A percentile compares a stretch with the other conserved stretches of the same genome.
Conservation (phyloP, 2,113 vertebrate genomes). For the Pseudopipra pipra region DNA sequence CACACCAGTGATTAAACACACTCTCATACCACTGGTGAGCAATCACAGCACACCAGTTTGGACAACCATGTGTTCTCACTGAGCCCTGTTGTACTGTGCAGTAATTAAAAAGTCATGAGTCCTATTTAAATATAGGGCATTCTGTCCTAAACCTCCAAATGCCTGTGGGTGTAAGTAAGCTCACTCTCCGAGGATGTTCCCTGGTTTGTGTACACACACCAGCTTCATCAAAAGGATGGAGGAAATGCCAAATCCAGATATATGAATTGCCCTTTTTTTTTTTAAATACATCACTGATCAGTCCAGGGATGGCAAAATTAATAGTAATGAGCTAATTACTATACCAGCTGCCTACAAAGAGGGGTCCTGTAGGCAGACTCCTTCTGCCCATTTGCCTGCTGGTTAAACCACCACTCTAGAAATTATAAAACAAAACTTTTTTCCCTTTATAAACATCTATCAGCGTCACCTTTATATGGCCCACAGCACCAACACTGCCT, state of each 20-base stretch:
- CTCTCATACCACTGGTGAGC: not conserved
- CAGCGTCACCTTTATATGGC: constrained; percentile 48
- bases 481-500: constrained; percentile 30
- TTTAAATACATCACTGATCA: constrained; percentile 59
- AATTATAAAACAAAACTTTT: constrained; percentile 59
- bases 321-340: constrained; percentile 74
- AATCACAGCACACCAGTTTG: not conserved
- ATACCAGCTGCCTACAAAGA: constrained; percentile 69
- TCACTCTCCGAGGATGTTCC: not conserved
- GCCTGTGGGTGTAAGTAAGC: constrained; percentile 15
- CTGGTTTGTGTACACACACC: not conserved
- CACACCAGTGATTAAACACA: not conserved
- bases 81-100: constrained; percentile 7
- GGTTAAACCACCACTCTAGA: constrained; percentile 51
- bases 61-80: not conserved
- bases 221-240: constrained; percentile 17
- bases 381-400: constrained; percentile 58
- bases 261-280: constrained; percentile 1
- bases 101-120: constrained; percentile 56
- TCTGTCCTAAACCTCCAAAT: not conserved
- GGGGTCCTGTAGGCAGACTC: constrained; percentile 65
- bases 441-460: constrained; percentile 48
- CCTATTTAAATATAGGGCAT: constrained; percentile 54
- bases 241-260: constrained; percentile 54
- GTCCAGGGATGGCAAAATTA: constrained; percentile 68